Evolutionary conservation across 2,113 vertebrate genomes (phyloP), one percentile per base, ranked within the genome.

Genomic region (Seriola aureovittata): DNA sequence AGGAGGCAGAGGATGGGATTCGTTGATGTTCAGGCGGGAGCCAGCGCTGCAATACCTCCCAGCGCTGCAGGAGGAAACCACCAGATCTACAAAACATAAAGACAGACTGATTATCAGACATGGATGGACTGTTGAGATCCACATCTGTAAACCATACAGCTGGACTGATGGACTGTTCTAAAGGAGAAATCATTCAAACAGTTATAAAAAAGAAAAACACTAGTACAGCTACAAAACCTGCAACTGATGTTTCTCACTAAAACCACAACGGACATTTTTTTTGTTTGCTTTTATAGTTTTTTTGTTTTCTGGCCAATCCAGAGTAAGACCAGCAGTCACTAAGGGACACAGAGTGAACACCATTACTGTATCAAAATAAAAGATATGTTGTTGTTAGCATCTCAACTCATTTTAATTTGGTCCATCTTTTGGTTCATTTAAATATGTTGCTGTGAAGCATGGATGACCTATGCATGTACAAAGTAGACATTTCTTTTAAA

Each of bases 1-100:
- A 96, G 98, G 89, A 93, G 97, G 78, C 98, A 99, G 73, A 95
- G 98, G 85, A 96, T 99, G 96, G 98, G 98, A 29, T 98, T 99
- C 21, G 97, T 96, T 52, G 98, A 99, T 1, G 97, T 96, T 16
- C 98, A 99, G 90, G 75, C 72, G 0, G 93, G 94, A 69, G 96
- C 93, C 2, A 95, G 90, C 44, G 86, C 94, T 2, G 36, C 72
- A 0, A 4, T 85, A 12, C 88, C 94, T 13, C 94, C 95, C 4
- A 94, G 91, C 29, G 92, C 93, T 7, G 95, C 89, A 0, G 94
- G 94, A 50, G 95, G 94, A 66, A 96, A 95, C 89, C 93, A 93
- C 89, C 94, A 95, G 84, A 89, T 95, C 11, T 83, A 87, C 86
- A 96, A 95, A 72, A 3, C 90, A 29, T 94, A 74, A 60, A 64